Evolutionary conservation across 2,888 invertebrate species (phyloP).

Genomic region (Hydraecia micacea): DNA sequence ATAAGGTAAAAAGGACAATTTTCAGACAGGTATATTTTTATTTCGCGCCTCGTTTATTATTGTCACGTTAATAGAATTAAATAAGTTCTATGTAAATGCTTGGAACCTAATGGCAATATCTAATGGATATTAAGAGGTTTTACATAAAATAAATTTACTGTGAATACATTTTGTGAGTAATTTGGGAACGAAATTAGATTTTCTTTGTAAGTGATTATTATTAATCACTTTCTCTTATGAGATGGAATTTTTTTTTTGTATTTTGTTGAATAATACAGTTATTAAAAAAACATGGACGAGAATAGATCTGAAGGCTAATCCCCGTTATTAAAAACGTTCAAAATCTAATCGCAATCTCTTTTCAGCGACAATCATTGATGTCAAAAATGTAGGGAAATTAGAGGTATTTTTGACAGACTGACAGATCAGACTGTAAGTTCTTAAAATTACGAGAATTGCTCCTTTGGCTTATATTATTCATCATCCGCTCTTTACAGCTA

Average conservation of each 20-base stretch:
- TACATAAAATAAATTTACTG: slow-evolving; percentile 25
- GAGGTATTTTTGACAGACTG: no score
- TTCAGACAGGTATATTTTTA: neutral
- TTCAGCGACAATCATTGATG: no score
- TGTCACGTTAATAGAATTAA: slow-evolving; percentile 43
- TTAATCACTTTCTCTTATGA: no score
- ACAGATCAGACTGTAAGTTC: no score
- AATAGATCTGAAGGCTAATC: neutral
- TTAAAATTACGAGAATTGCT: no score
- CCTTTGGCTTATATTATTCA: neutral
- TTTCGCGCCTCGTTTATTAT: slow-evolving; percentile 20
- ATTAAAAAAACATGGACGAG: neutral
- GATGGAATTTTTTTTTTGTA: neutral
- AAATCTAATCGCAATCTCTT: no score
- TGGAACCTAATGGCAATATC: slow-evolving; percentile 15
- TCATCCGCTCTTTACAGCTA: neutral
- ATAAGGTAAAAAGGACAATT: neutral
- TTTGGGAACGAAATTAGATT: slow-evolving; percentile 11
- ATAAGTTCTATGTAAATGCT: slow-evolving; percentile 34
- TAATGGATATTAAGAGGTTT: slow-evolving; percentile 34
- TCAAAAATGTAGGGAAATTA: no score
- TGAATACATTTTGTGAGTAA: slow-evolving; percentile 29
- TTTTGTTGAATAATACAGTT: neutral
- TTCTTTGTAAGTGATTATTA: slow-evolving; percentile 11
- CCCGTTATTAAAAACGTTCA: no score